Conservation (phyloP, 2,113 vertebrate genomes). For the Podocnemis expansa region DNA sequence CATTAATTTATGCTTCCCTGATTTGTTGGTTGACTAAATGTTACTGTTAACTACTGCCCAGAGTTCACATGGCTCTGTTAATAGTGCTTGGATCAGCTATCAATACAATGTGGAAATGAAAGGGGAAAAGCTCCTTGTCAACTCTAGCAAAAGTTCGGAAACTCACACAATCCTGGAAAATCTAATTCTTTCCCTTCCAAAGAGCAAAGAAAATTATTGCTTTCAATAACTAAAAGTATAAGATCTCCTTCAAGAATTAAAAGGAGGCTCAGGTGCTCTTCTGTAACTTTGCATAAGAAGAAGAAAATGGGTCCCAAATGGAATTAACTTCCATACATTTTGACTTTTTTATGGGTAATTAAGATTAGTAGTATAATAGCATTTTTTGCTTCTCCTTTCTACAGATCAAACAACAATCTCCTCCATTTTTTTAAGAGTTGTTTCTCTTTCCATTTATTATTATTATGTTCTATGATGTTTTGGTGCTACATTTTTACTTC, state of each 20-base stretch:
- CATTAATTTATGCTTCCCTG: not conserved
- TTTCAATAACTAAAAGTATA: not conserved
- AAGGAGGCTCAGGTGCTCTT: not conserved
- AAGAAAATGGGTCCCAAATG: not conserved
- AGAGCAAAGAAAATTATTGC: not conserved
- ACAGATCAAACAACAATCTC: not conserved
- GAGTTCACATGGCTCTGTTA: not conserved
- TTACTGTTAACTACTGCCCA: not conserved
- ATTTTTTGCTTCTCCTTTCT: not conserved
- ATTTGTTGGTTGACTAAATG: not conserved
- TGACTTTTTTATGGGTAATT: not conserved
- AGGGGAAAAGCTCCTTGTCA: not conserved
- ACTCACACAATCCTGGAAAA: not conserved
- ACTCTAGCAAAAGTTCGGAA: not conserved
- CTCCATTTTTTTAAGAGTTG: not conserved
- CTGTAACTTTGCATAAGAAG: not conserved
- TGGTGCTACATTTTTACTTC: not conserved
- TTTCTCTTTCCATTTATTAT: not conserved
- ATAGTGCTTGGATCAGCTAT: not conserved
- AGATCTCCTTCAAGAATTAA: not conserved
- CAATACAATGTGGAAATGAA: not conserved
- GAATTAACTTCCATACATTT: not conserved
- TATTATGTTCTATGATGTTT: conserved; percentile 4
- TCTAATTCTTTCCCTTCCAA: not conserved
- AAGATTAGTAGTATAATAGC: not conserved